A percentile compares a stretch with the other conserved stretches of the same genome.
Conservation (phyloP, 2,888 invertebrate genomes). For the Tenthredo livida region DNA sequence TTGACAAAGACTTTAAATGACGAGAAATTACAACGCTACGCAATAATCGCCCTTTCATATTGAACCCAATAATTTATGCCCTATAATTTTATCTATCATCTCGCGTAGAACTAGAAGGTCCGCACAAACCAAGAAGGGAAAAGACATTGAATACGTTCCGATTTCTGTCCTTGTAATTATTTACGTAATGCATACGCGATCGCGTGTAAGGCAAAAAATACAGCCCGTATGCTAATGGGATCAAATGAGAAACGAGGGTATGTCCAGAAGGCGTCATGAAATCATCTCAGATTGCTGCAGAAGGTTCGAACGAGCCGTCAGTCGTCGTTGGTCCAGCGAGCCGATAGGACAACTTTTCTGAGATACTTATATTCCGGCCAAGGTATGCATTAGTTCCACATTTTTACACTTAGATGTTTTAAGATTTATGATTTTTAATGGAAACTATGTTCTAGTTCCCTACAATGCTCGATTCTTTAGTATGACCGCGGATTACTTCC, state of each 20-base stretch:
- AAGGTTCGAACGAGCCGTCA: slow-evolving; percentile 44
- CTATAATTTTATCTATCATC: not conserved
- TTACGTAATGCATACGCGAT: not conserved
- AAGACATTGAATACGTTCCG: not conserved
- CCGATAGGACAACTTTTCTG: slow-evolving; percentile 48
- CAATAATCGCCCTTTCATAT: not conserved
- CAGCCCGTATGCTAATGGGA: slow-evolving; percentile 15
- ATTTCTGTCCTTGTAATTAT: slow-evolving; percentile 12
- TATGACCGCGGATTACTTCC: not conserved
- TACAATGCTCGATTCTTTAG: not conserved
- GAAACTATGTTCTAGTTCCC: not conserved
- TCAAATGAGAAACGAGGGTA: slow-evolving; percentile 40
- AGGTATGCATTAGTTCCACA: slow-evolving; percentile 36
- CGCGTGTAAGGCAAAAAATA: not conserved
- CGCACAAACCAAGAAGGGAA: not conserved
- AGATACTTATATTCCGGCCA: slow-evolving; percentile 15
- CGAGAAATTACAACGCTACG: not conserved
- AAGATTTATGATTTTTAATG: not conserved
- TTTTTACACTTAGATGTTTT: not conserved
- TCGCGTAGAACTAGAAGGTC: not conserved
- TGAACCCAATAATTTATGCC: not conserved
- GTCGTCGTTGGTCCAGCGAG: slow-evolving; percentile 49
- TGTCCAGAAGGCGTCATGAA: slow-evolving; percentile 42
- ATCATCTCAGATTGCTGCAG: slow-evolving; percentile 47
- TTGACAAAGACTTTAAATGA: not conserved